phyloP scores from a whole-genome alignment of 2,113 vertebrate genomes.

The Tonatia bakeri region DNA sequence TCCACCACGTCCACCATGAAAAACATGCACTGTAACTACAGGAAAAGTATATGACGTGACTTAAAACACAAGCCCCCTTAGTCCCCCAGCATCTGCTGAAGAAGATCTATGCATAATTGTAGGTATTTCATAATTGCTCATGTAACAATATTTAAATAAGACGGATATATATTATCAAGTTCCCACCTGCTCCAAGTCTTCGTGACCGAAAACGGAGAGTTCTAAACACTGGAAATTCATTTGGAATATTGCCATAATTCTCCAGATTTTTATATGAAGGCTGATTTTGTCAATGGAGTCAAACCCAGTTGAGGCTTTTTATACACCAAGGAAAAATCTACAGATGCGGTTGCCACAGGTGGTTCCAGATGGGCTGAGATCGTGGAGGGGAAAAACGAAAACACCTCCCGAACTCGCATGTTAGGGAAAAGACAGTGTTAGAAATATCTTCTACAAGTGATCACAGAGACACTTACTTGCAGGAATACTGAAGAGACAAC shows the following conservation, averaged over 20 bases:
- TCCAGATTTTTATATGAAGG: conserved; percentile 1
- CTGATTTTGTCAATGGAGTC: conserved; percentile 9
- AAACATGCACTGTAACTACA: background rate
- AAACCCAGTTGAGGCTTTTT: conserved; percentile 10
- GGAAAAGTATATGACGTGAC: background rate
- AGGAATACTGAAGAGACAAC: conserved; percentile 41
- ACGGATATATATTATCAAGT: background rate
- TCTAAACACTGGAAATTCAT: background rate
- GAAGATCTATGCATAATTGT: background rate
- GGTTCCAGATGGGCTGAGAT: conserved; percentile 40
- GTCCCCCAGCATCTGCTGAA: conserved; percentile 22
- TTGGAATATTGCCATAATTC: background rate
- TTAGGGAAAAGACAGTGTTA: conserved; percentile 41
- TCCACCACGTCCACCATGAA: background rate
- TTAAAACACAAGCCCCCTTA: conserved; percentile 36
- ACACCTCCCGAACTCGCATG: conserved; percentile 20
- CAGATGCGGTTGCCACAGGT: conserved; percentile 12
- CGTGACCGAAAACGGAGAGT: background rate
- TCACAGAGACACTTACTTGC: conserved; percentile 19
- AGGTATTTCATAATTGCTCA: background rate
- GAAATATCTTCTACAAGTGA: background rate
- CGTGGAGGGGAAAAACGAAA: conserved; percentile 29
- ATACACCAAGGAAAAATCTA: conserved; percentile 16
- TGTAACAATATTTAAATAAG: conserved; percentile 11
- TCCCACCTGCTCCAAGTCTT: background rate